These are phyloP conservation scores for Odobenus rosmarus DNA, from an alignment of 2,113 vertebrate species.

Conservation along the genomic window DNA sequence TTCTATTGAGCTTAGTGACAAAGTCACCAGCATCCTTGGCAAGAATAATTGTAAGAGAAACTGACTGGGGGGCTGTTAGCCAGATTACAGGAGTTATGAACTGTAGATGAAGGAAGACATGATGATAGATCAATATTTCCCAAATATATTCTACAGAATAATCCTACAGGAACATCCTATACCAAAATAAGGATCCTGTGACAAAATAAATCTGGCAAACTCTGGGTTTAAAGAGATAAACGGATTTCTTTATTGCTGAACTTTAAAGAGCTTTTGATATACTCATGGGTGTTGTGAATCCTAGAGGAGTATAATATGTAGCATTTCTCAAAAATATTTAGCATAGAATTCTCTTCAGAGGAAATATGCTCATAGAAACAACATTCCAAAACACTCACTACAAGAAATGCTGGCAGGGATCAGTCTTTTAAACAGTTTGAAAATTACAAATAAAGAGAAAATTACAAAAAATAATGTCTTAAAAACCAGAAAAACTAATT, in stretches of 20 bases:
- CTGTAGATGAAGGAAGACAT: background rate
- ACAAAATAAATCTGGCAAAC: background rate
- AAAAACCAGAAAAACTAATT: slow-evolving; percentile 25
- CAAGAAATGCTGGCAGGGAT: background rate
- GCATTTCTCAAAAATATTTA: background rate
- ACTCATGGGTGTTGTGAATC: background rate
- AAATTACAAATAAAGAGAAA: background rate
- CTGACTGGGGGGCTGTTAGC: background rate
- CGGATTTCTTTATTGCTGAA: background rate
- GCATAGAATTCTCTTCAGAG: background rate
- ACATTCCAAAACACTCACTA: background rate
- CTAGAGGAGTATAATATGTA: background rate
- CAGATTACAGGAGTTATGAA: background rate
- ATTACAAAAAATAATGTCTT: background rate
- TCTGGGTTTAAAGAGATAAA: background rate
- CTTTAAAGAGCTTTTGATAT: background rate
- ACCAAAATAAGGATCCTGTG: background rate
- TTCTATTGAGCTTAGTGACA: background rate
- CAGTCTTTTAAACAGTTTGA: background rate
- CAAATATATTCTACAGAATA: background rate
- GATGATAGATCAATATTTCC: background rate
- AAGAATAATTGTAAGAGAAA: background rate
- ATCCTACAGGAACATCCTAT: background rate
- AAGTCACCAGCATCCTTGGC: background rate
- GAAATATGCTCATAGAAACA: slow-evolving; percentile 24